Percentiles rank a stretch among this genome's conserved stretches.
Evolutionary conservation across 92 coral and sea anemone genomes (phyloP).

Genomic region (Siderastrea siderea): DNA sequence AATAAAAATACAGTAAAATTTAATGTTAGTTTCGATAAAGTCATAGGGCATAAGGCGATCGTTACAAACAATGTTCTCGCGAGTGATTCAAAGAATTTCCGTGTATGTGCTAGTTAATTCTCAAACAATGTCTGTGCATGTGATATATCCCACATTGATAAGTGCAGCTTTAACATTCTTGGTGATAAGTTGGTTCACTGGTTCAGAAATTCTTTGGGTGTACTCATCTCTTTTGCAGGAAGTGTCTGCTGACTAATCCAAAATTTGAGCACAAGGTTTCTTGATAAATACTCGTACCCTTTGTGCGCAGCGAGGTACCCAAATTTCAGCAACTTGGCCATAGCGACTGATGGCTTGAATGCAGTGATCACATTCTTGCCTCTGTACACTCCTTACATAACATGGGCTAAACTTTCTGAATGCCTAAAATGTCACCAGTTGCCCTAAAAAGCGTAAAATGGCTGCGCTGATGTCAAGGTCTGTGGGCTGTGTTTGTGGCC

Average conservation of each 20-base stretch:
- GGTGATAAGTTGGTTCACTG: conserved; percentile 18
- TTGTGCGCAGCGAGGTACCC: conserved; percentile 21
- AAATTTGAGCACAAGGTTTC: background rate
- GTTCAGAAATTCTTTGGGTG: conserved; percentile 1
- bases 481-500: conserved; percentile 26
- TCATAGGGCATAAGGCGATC: too few relatives aligned
- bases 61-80: too few relatives aligned
- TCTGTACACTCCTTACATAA: conserved; percentile 15
- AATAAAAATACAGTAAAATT: too few relatives aligned
- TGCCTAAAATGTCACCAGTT: conserved; percentile 47
- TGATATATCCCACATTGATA: conserved; percentile 2
- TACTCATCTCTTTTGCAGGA: background rate
- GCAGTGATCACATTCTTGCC: conserved; percentile 37
- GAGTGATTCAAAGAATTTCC: too few relatives aligned
- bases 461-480: conserved; percentile 15
- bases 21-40: too few relatives aligned
- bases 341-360: background rate
- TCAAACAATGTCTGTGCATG: background rate
- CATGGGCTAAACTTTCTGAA: conserved; percentile 33
- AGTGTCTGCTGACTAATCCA: background rate
- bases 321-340: conserved; percentile 1
- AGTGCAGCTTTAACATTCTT: conserved; percentile 22
- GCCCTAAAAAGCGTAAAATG: conserved; percentile 33
- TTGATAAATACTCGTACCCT: background rate
- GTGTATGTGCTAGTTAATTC: too few relatives aligned